Percentiles rank a stretch among this genome's conserved stretches.
These are phyloP conservation scores for Drosophila tristis DNA, from an alignment of 1,140 invertebrate species.

Conservation along the genomic window DNA sequence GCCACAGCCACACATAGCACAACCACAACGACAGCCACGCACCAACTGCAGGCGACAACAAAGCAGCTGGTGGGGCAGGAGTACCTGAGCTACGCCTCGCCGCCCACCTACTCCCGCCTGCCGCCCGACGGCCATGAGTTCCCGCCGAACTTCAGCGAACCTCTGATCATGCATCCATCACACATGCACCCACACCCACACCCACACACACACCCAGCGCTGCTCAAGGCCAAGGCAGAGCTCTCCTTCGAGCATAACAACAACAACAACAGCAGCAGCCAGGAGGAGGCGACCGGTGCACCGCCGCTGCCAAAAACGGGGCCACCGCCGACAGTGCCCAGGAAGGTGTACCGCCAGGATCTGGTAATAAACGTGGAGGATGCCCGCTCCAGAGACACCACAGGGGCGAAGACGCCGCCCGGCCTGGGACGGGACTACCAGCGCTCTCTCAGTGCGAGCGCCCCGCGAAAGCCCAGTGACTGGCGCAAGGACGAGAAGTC, in stretches of 20 bases:
- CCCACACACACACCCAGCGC: slow-evolving; percentile 5
- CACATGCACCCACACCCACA: slow-evolving; percentile 28
- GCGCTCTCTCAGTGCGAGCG: slow-evolving; percentile 68
- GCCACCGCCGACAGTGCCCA: slow-evolving; percentile 73
- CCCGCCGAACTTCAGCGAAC: slow-evolving; percentile 90
- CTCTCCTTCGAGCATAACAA: slow-evolving; percentile 41
- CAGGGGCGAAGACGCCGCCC: slow-evolving; percentile 13
- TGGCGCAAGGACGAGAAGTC: slow-evolving; percentile 90
- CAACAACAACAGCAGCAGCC: slow-evolving; percentile 47
- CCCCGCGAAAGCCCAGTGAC: slow-evolving; percentile 70
- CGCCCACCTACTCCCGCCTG: slow-evolving; percentile 87
- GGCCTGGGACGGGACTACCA: slow-evolving; percentile 62
- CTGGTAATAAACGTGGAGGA: slow-evolving; percentile 79
- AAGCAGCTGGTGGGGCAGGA: slow-evolving; percentile 77
- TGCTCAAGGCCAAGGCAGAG: slow-evolving; percentile 42
- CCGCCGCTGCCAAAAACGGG: slow-evolving; percentile 80
- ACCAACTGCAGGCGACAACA: slow-evolving; percentile 52
- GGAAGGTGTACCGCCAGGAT: slow-evolving; percentile 80
- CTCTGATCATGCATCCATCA: slow-evolving; percentile 75
- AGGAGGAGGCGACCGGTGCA: slow-evolving; percentile 43
- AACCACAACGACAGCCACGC: slow-evolving; percentile 41
- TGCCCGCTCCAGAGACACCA: slow-evolving; percentile 26
- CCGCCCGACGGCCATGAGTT: slow-evolving; percentile 95
- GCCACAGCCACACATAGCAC: slow-evolving; percentile 13
- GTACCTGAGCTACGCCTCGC: slow-evolving; percentile 78